Conservation (phyloP, 2,797 vertebrate genomes). For the Sebastes kiyomatsui region DNA sequence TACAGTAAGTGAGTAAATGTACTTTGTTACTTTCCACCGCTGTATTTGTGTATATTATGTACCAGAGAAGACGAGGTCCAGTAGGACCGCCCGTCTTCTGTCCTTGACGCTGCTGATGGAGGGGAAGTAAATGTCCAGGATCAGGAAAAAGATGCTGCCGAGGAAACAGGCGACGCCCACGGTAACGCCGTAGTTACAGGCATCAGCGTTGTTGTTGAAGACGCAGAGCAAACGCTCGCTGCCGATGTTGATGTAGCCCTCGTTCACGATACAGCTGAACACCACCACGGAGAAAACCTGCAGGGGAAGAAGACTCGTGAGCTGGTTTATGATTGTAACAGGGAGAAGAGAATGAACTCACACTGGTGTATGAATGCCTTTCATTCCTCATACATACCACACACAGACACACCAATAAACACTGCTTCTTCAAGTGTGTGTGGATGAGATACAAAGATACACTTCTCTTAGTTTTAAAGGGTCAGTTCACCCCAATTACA, state of each 20-base stretch:
- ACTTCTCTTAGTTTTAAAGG: not conserved
- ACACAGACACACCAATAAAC: not conserved
- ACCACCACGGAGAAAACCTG: conserved; percentile 91
- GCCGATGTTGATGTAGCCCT: conserved; percentile 93
- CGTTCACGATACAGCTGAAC: conserved; percentile 94
- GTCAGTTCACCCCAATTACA: not conserved
- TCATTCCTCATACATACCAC: conserved; percentile 36
- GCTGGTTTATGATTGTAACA: conserved; percentile 40
- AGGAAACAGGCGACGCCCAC: conserved; percentile 92
- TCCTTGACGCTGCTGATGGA: conserved; percentile 95
- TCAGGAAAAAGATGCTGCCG: conserved; percentile 88
- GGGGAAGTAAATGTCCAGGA: conserved; percentile 92
- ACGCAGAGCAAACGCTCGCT: conserved; percentile 88
- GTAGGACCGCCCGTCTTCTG: conserved; percentile 88
- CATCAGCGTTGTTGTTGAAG: conserved; percentile 91
- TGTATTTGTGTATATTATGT: not conserved
- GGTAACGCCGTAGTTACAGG: conserved; percentile 92
- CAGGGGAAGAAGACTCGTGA: not conserved
- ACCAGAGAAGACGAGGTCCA: conserved; percentile 95
- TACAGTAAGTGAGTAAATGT: not conserved
- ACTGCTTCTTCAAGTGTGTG: not conserved
- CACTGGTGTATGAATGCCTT: conserved; percentile 31
- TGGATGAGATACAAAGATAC: not conserved
- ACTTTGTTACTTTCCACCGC: not conserved
- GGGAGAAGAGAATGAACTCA: conserved; percentile 48